Evolutionary conservation across 2,888 invertebrate genomes (phyloP).

Genomic region (Hipparchia semele): DNA sequence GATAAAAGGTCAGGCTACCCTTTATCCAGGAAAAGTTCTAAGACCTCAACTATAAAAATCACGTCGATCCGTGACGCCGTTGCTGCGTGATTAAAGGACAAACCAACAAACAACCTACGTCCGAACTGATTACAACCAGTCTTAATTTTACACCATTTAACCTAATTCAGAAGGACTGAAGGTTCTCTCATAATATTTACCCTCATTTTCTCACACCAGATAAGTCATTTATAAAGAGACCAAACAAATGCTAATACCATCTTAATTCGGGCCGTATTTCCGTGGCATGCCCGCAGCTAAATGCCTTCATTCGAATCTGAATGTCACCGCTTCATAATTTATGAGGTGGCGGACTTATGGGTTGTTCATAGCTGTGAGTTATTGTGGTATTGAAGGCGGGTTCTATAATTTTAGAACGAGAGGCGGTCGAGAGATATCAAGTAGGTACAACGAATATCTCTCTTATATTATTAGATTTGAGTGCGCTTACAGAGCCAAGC

Average conservation of each 20-base stretch:
- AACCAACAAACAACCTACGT: no score
- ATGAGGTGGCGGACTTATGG: slow-evolving; percentile 60
- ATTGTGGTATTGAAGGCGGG: slow-evolving; percentile 47
- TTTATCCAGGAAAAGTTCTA: no score
- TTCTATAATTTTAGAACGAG: slow-evolving; percentile 39
- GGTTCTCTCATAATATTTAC: slow-evolving; percentile 21
- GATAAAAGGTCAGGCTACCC: not conserved
- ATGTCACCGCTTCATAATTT: slow-evolving; percentile 71
- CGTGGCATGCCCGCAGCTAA: slow-evolving; percentile 50
- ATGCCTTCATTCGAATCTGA: slow-evolving; percentile 65
- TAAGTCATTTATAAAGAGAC: slow-evolving; percentile 41
- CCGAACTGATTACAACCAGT: not conserved
- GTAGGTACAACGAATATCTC: not conserved
- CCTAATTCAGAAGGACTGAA: slow-evolving; percentile 11
- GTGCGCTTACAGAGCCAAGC: no score
- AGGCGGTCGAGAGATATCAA: slow-evolving; percentile 13
- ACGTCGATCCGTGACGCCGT: no score
- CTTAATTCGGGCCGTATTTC: slow-evolving; percentile 61
- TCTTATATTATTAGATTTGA: not conserved
- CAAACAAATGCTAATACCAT: slow-evolving; percentile 57
- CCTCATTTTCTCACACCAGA: slow-evolving; percentile 25
- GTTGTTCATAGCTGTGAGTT: slow-evolving; percentile 65
- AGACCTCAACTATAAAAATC: not conserved
- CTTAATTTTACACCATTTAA: slow-evolving; percentile 8
- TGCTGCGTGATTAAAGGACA: not conserved